Evolutionary conservation across 1,140 invertebrate species (phyloP), one percentile per base, ranked within the genome.

Genomic region (Amphibalanus amphitrite): DNA sequence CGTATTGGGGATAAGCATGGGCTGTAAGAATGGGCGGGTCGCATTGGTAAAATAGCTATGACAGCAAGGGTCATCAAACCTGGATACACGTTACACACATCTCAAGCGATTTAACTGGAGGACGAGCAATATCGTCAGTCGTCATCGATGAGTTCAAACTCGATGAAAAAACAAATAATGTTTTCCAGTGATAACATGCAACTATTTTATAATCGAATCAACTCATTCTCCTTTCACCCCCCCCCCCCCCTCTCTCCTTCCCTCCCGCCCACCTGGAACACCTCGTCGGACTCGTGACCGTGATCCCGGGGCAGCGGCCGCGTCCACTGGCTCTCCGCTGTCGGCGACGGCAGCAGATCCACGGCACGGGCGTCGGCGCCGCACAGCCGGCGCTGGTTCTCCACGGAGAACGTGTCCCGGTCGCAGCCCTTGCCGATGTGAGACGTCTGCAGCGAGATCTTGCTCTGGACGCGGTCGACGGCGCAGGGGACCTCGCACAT

Each of bases 191-290:
- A n/a, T n/a, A n/a, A n/a, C n/a, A n/a, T n/a, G n/a, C n/a, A n/a
- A n/a, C n/a, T n/a, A n/a, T n/a, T n/a, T n/a, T n/a, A n/a, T n/a
- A n/a, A n/a, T n/a, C n/a, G n/a, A n/a, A n/a, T n/a, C n/a, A n/a
- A n/a, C n/a, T n/a, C n/a, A n/a, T n/a, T n/a, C n/a, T n/a, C n/a
- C n/a, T n/a, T n/a, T n/a, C n/a, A n/a, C n/a, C n/a, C n/a, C n/a
- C 33, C n/a, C 38, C 8, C 67, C 23, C 29, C 13, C 0, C 33
- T 79, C 78, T 20, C 47, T 59, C 17, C 47, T 6, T 15, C 90
- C 28, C 84, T 84, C 0, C 94, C 94, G 80, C 96, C 93, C 81
- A 97, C 97, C 78, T 93, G 90, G 80, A 93, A 97, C 78, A 97
- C 92, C 74, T 95, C 90, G 79, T 97, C 94, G 67, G 88, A 86